Base-by-base conservation (phyloP, 2,888 invertebrate genomes). In the Heteromyza rotundicornis region DNA sequence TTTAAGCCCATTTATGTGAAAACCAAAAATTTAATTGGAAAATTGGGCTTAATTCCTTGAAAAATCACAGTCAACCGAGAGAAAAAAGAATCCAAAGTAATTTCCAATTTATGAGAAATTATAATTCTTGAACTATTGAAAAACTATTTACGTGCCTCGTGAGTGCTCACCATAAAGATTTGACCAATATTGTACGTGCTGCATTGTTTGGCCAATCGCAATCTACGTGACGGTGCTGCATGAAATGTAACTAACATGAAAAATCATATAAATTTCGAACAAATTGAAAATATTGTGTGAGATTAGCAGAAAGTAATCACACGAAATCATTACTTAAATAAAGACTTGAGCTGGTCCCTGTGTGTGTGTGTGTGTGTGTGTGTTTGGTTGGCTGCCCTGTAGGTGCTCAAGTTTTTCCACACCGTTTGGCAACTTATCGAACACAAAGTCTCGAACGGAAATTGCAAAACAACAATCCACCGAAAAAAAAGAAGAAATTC, bases 111-210 rank as follows among this genome's bases (percentile, higher is more conserved):
- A 74, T 74, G 76, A 70, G 67, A 69, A 74, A 74, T 8, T n/a
- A 47, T 47, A 20, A 3, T 47, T 12, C 19, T 47, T 47, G 47
- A 72, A 69, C 69, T 70, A 70, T 69, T 66, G 68, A 64, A 67
- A 68, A 75, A 74, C 74, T 71, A 74, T 74, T 74, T 71, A 63
- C 68, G 66, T 73, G 76, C 74, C 76, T 76, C 74, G 74, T 74
- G 67, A 73, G 65, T 66, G n/a, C 36, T 35, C 27, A 47, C 17
- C 20, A n/a, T n/a, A 40, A 40, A 14, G 40, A 47, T 47, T 47
- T 20, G 47, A 47, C 47, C 47, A 17, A 17, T 8, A 5, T 47
- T 5, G 19, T 47, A 47, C 47, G 47, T 47, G 47, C 47, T 8
- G 17, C 20, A 19, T 19, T 47, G 47, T 20, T 2, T 14, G 19